These are phyloP conservation scores for Dicranocentrus wangi DNA, from an alignment of 2,888 invertebrate species.

Conservation along the genomic window DNA sequence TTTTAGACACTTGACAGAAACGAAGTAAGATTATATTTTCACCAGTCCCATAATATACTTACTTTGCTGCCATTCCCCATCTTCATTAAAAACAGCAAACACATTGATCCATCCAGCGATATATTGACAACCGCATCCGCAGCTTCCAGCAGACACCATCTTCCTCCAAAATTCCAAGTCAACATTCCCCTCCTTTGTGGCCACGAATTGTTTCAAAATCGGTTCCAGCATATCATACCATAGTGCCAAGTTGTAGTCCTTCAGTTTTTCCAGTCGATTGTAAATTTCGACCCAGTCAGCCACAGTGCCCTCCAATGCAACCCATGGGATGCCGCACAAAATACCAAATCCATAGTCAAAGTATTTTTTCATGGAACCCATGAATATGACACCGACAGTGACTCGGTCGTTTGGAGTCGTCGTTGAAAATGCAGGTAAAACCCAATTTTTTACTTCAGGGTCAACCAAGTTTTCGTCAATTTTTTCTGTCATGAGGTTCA, in stretches of 20 bases:
- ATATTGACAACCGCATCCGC: constrained; percentile 6
- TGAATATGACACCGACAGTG: constrained; percentile 46
- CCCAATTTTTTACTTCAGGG: constrained; percentile 37
- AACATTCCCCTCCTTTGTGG: constrained; percentile 26
- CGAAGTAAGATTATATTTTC: too few relatives aligned
- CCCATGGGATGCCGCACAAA: constrained; percentile 47
- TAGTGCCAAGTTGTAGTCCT: constrained; percentile 26
- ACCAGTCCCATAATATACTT: too few relatives aligned
- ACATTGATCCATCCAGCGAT: constrained; percentile 59
- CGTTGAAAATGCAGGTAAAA: constrained; percentile 50
- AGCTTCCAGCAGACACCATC: constrained; percentile 27
- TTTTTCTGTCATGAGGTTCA: constrained; percentile 36
- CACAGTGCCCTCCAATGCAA: constrained; percentile 48
- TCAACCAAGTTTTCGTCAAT: constrained; percentile 54
- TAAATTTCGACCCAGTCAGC: constrained; percentile 55
- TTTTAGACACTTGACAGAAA: too few relatives aligned
- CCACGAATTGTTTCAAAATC: constrained; percentile 52
- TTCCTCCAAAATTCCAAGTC: constrained; percentile 30
- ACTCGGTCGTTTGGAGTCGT: constrained; percentile 49
- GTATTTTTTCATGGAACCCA: constrained; percentile 59
- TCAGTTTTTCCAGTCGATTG: constrained; percentile 37
- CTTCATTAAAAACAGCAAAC: constrained; percentile 42
- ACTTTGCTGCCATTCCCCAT: constrained; percentile 25
- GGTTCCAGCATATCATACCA: constrained; percentile 51
- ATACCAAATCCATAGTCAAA: constrained; percentile 40